These are phyloP conservation scores for Holotrichia oblita DNA, from an alignment of 1,140 invertebrate genomes.

Conservation along the genomic window DNA sequence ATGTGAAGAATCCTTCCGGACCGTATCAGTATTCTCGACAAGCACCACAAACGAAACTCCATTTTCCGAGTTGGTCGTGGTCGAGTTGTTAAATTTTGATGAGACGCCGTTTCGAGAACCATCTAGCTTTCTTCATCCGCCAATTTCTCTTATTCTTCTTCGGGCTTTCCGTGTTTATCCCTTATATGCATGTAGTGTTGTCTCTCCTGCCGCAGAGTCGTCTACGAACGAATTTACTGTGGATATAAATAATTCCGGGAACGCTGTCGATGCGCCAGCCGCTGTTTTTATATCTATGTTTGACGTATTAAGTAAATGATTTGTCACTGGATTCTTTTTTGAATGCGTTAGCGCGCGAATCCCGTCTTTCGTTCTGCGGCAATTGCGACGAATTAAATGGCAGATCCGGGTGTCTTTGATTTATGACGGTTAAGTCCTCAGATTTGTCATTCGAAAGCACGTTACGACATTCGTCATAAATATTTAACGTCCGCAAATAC, in stretches of 20 bases:
- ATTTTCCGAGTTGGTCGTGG: conserved; percentile 17
- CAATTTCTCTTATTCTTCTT: conserved; percentile 23
- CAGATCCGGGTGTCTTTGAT: conserved; percentile 10
- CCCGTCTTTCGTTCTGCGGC: not conserved
- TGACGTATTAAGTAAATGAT: conserved; percentile 34
- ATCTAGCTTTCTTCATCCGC: conserved; percentile 6
- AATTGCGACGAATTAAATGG: not conserved
- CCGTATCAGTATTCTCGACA: conserved; percentile 32
- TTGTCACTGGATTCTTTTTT: conserved; percentile 31
- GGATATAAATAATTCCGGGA: conserved; percentile 29
- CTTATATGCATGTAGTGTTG: conserved; percentile 29
- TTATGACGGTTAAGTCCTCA: conserved; percentile 16
- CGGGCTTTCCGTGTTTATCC: not conserved
- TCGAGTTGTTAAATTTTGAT: conserved; percentile 34
- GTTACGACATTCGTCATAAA: conserved; percentile 2
- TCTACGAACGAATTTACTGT: not conserved
- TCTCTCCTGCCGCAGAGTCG: not conserved
- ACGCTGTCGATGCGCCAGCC: conserved; percentile 7
- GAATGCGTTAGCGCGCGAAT: conserved; percentile 23
- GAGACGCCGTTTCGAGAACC: conserved; percentile 15
- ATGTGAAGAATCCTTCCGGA: not conserved
- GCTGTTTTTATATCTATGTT: conserved; percentile 2
- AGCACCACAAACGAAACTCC: conserved; percentile 18
- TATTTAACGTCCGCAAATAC: conserved; percentile 9
- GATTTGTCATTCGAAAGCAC: conserved; percentile 20